Percentiles rank a stretch among this genome's conserved stretches.
phyloP scores from a whole-genome alignment of 2,113 vertebrate genomes.

The Cardinalis cardinalis region DNA sequence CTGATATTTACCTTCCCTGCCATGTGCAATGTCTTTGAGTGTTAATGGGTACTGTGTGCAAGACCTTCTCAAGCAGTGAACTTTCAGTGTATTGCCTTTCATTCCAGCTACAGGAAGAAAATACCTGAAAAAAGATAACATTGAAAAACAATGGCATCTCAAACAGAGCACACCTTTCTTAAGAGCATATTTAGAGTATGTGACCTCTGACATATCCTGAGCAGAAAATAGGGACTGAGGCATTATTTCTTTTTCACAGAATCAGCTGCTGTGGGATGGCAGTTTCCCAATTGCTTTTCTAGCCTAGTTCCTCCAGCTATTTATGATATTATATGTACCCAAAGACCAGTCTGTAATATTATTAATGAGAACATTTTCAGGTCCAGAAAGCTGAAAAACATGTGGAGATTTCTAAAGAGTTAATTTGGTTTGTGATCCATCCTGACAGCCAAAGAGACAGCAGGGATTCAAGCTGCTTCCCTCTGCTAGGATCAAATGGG shows the following conservation, averaged over 20 bases:
- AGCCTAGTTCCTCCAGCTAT: neutral
- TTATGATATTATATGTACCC: neutral
- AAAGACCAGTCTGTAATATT: neutral
- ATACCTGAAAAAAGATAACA: neutral
- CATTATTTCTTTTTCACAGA: neutral
- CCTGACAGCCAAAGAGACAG: neutral
- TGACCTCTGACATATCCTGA: rapidly evolving
- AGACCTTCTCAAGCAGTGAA: neutral
- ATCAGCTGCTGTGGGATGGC: neutral
- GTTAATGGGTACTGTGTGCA: neutral
- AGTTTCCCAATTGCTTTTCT: neutral
- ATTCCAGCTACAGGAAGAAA: neutral
- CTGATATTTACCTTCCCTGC: neutral
- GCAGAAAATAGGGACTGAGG: neutral
- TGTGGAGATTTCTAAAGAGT: neutral
- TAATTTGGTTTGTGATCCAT: neutral
- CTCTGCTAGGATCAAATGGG: neutral
- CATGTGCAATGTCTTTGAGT: neutral
- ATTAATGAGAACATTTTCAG: neutral
- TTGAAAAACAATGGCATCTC: neutral
- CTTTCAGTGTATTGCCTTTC: neutral
- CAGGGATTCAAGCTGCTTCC: neutral
- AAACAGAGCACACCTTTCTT: neutral
- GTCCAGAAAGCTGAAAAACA: neutral
- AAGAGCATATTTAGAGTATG: neutral